Percentiles rank a stretch among this genome's conserved stretches.
These are phyloP conservation scores for Bagarius yarrelli DNA, from an alignment of 2,113 vertebrate genomes.

Conservation along the genomic window DNA sequence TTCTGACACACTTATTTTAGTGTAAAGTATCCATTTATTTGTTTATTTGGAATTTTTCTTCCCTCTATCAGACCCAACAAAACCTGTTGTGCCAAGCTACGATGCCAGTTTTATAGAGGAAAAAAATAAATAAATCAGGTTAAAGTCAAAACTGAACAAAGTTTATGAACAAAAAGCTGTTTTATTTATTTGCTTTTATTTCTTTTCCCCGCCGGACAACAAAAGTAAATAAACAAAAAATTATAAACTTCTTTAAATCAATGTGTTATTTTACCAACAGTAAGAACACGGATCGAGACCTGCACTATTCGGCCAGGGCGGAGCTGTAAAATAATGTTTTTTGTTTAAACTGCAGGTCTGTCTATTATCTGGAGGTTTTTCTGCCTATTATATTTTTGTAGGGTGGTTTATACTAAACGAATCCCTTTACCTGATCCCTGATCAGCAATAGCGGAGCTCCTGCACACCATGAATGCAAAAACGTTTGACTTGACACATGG, in stretches of 20 bases:
- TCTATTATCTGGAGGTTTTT: slow-evolving; percentile 43
- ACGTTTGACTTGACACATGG: not conserved
- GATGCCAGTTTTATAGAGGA: too few relatives aligned
- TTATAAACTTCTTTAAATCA: slow-evolving; percentile 75
- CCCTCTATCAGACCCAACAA: too few relatives aligned
- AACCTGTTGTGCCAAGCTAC: too few relatives aligned
- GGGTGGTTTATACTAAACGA: not conserved
- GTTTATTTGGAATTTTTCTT: too few relatives aligned
- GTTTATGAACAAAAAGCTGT: not conserved
- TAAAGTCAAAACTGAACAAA: not conserved
- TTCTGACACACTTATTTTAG: too few relatives aligned
- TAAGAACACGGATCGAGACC: slow-evolving; percentile 64
- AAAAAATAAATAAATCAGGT: too few relatives aligned
- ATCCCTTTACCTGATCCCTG: not conserved
- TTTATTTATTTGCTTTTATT: slow-evolving; percentile 56
- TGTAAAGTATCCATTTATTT: too few relatives aligned
- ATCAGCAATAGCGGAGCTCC: slow-evolving; percentile 13
- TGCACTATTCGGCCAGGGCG: slow-evolving; percentile 56
- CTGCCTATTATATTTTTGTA: not conserved
- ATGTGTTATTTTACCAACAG: slow-evolving; percentile 63
- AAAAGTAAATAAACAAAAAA: slow-evolving; percentile 70
- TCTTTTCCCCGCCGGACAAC: slow-evolving; percentile 67
- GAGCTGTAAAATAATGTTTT: slow-evolving; percentile 56
- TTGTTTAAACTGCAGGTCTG: slow-evolving; percentile 48
- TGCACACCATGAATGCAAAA: slow-evolving; percentile 1